Percentiles rank a stretch among this genome's conserved stretches.
Evolutionary conservation across 2,113 vertebrate genomes (phyloP).

Genomic region (Circaetus gallicus): DNA sequence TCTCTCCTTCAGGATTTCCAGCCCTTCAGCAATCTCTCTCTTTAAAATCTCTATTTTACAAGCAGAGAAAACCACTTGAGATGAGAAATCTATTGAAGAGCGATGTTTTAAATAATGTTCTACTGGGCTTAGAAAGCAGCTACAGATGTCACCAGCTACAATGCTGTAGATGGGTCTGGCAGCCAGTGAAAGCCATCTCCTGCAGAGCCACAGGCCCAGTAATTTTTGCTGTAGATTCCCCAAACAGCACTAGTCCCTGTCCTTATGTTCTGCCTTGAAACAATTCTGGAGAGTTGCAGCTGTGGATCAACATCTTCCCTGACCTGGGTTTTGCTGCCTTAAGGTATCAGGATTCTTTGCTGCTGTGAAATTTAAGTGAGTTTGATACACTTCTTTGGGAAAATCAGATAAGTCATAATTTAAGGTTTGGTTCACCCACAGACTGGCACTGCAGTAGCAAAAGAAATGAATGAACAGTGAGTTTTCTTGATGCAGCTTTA

Average conservation of each 20-base stretch:
- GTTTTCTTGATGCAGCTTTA: not conserved
- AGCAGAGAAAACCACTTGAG: not conserved
- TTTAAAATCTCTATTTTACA: not conserved
- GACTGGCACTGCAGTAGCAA: not conserved
- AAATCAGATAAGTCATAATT: not conserved
- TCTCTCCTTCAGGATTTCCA: not conserved
- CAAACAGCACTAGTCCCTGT: not conserved
- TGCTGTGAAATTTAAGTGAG: not conserved
- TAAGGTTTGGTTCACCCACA: not conserved
- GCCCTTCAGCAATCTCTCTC: not conserved
- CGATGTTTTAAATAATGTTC: not conserved
- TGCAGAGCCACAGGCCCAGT: not conserved
- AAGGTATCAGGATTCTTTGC: not conserved
- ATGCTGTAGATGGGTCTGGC: not conserved
- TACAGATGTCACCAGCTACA: not conserved
- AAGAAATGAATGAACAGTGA: not conserved
- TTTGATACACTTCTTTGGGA: not conserved
- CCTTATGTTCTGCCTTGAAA: not conserved
- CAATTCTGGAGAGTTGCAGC: not conserved
- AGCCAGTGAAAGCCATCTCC: not conserved
- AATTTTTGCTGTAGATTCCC: not conserved
- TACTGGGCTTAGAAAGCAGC: not conserved
- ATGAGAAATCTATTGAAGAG: not conserved
- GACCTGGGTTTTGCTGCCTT: not conserved
- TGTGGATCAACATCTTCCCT: not conserved